These are phyloP conservation scores for Cnemophilus loriae DNA, from an alignment of 2,113 vertebrate species.

Conservation along the genomic window DNA sequence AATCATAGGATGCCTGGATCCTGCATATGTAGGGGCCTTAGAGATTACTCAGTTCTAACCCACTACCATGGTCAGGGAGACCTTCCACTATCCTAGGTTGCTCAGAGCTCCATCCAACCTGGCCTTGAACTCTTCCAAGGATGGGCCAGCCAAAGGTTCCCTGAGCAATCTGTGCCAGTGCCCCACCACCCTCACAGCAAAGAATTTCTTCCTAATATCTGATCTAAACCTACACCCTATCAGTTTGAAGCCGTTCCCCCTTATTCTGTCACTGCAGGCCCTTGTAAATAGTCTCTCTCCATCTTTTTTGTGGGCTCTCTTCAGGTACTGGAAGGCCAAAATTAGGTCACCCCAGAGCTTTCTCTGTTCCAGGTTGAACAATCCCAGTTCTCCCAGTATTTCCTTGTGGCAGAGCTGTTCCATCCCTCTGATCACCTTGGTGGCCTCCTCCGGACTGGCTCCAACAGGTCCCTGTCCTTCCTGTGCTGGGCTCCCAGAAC, in stretches of 20 bases:
- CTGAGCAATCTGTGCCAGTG: rapidly evolving
- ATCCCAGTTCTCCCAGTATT: neutral
- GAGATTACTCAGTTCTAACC: neutral
- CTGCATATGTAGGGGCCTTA: rapidly evolving
- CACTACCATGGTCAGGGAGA: neutral
- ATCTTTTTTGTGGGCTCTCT: neutral
- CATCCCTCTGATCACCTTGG: neutral
- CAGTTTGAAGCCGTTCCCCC: rapidly evolving
- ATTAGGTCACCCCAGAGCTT: rapidly evolving
- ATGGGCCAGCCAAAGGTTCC: rapidly evolving
- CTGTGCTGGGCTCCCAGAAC: neutral
- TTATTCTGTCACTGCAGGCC: neutral
- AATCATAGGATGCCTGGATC: neutral
- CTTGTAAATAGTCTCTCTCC: neutral
- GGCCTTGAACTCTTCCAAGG: neutral
- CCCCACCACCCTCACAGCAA: rapidly evolving
- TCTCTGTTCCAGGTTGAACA: rapidly evolving
- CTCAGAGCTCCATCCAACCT: neutral
- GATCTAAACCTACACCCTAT: rapidly evolving
- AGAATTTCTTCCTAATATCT: neutral
- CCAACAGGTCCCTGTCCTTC: neutral
- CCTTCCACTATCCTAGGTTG: rapidly evolving
- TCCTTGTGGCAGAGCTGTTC: neutral
- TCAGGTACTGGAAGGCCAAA: rapidly evolving
- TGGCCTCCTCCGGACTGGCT: neutral